A percentile compares a stretch with the other conserved stretches of the same genome.
Evolutionary conservation across 2,797 vertebrate genomes (phyloP).

Genomic region (Chelonia mydas): DNA sequence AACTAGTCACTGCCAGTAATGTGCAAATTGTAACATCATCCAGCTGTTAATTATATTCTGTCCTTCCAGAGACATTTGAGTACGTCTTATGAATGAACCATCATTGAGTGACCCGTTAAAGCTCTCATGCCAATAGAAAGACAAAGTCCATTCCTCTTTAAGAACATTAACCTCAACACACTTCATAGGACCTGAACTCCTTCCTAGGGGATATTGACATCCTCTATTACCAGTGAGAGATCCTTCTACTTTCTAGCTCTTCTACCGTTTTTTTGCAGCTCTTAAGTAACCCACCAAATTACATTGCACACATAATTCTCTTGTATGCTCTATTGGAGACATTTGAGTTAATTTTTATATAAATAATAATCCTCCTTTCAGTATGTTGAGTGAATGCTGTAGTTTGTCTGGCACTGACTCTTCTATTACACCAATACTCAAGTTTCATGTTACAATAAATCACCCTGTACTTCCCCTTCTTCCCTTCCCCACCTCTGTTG

Average conservation of each 20-base stretch:
- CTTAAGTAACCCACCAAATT: not conserved
- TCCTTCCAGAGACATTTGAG: not conserved
- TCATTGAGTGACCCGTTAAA: not conserved
- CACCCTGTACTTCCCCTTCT: not conserved
- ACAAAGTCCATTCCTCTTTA: not conserved
- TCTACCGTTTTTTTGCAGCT: not conserved
- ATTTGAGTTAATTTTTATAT: not conserved
- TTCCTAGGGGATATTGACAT: not conserved
- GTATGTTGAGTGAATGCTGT: not conserved
- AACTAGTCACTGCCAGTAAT: not conserved
- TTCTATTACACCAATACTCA: not conserved
- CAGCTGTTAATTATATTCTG: not conserved
- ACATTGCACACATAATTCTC: not conserved
- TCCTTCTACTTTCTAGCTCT: not conserved
- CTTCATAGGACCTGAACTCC: not conserved
- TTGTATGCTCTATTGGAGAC: not conserved
- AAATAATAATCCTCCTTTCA: not conserved
- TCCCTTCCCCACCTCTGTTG: not conserved
- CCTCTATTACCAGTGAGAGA: not conserved
- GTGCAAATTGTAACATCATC: not conserved
- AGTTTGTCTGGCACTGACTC: not conserved
- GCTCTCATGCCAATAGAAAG: not conserved
- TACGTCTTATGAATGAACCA: not conserved
- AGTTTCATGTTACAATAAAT: not conserved
- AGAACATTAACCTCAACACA: not conserved